These are phyloP conservation scores for Balaeniceps rex DNA, from an alignment of 2,113 vertebrate species.

Conservation along the genomic window DNA sequence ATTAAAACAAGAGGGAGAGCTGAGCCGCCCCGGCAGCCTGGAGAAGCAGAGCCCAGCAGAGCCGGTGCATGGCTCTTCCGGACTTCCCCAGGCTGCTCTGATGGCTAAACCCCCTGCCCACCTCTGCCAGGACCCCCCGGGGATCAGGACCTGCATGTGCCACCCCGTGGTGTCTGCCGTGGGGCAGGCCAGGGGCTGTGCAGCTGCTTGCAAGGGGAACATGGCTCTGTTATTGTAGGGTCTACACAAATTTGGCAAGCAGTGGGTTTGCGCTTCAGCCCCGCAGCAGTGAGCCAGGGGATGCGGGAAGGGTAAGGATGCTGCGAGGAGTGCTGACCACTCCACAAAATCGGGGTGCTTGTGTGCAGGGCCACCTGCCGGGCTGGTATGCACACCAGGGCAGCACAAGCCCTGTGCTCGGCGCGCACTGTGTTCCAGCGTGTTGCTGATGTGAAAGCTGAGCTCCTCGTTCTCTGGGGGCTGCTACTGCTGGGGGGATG, in stretches of 20 bases:
- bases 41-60: not conserved
- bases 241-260: not conserved
- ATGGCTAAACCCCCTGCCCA: not conserved
- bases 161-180: not conserved
- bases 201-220: not conserved
- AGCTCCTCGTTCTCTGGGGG: not conserved
- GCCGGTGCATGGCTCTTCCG: not conserved
- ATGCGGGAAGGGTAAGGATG: not conserved
- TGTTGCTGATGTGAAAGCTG: not conserved
- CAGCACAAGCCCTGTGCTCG: not conserved
- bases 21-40: not conserved
- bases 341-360: not conserved
- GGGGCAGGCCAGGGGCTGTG: not conserved
- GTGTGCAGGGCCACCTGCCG: not conserved
- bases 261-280: not conserved
- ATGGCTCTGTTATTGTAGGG: not conserved
- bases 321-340: not conserved
- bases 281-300: not conserved
- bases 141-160: not conserved
- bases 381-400: too few species aligned
- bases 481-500: not conserved
- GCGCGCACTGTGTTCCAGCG: too few species aligned
- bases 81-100: not conserved
- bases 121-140: not conserved
- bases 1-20: not conserved